Evolutionary conservation across 2,113 vertebrate genomes (phyloP).

Genomic region (Cyprinodon variegatus): DNA sequence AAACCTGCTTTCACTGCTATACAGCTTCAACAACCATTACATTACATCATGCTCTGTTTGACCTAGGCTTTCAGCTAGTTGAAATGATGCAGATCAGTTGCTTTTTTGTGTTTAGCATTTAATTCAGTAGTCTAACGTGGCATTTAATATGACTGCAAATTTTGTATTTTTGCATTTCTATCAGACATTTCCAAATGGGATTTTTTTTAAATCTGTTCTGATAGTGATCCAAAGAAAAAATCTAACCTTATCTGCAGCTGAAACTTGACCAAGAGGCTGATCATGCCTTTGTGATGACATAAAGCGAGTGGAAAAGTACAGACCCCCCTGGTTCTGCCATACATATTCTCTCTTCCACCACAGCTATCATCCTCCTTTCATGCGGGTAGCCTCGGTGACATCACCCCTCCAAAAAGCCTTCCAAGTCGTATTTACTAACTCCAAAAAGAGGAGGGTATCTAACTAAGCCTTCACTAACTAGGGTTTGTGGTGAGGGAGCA

Average conservation of each 20-base stretch:
- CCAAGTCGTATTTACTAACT: constrained; percentile 62
- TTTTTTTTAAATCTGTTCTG: constrained; percentile 26
- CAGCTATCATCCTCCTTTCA: constrained; percentile 67
- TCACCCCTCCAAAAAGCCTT: constrained; percentile 62
- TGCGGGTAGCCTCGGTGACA: constrained; percentile 68
- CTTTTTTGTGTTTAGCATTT: constrained; percentile 5
- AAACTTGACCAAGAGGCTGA: constrained; percentile 62
- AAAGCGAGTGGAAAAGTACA: constrained; percentile 73
- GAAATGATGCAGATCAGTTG: not conserved
- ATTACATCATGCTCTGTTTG: not conserved
- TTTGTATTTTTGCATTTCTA: constrained; percentile 20
- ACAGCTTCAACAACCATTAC: not conserved
- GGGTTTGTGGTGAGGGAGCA: constrained; percentile 55
- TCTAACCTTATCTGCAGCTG: constrained; percentile 62
- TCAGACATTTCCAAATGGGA: constrained; percentile 9
- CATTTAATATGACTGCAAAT: not conserved
- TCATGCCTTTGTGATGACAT: constrained; percentile 74
- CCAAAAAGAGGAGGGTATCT: constrained; percentile 65
- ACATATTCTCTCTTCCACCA: constrained; percentile 55
- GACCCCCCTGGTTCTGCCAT: constrained; percentile 61
- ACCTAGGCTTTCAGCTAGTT: not conserved
- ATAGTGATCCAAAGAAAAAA: constrained; percentile 33
- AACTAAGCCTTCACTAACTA: constrained; percentile 53
- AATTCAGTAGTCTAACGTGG: constrained; percentile 10
- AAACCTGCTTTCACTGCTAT: constrained; percentile 24